phyloP scores from a whole-genome alignment of 2,888 invertebrate genomes.

The Pristionchus mayeri region DNA sequence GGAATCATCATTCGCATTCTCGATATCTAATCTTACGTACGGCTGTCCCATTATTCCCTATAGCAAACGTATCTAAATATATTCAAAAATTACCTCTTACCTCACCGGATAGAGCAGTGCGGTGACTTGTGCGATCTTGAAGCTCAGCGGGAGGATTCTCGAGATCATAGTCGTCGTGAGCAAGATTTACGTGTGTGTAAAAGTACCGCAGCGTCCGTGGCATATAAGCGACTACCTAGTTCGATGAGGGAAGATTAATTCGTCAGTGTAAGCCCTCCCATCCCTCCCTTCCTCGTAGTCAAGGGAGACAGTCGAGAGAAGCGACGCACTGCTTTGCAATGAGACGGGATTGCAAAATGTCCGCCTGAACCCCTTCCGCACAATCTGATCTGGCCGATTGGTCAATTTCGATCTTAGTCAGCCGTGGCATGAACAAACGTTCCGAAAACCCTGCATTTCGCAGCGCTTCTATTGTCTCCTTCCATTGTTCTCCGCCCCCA shows the following conservation, averaged over 20 bases:
- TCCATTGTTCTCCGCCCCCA: too few species aligned
- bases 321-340: too few species aligned
- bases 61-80: background rate
- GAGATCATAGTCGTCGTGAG: background rate
- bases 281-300: slow-evolving; percentile 8
- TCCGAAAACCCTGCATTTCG: too few species aligned
- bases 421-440: too few species aligned
- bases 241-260: background rate
- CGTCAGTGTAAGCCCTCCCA: background rate
- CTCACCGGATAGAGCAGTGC: slow-evolving; percentile 43
- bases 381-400: too few species aligned
- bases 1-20: slow-evolving; percentile 9
- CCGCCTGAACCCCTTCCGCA: too few species aligned
- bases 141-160: background rate
- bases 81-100: background rate
- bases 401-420: too few species aligned
- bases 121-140: too few species aligned
- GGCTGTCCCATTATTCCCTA: slow-evolving; percentile 44
- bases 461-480: too few species aligned
- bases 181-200: slow-evolving; percentile 24
- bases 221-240: background rate
- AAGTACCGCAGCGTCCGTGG: background rate
- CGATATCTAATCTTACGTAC: slow-evolving; percentile 3
- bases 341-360: too few species aligned
- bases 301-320: too few species aligned